phyloP scores from a whole-genome alignment of 2,888 invertebrate species.

The Sepioteuthis lessoniana region DNA sequence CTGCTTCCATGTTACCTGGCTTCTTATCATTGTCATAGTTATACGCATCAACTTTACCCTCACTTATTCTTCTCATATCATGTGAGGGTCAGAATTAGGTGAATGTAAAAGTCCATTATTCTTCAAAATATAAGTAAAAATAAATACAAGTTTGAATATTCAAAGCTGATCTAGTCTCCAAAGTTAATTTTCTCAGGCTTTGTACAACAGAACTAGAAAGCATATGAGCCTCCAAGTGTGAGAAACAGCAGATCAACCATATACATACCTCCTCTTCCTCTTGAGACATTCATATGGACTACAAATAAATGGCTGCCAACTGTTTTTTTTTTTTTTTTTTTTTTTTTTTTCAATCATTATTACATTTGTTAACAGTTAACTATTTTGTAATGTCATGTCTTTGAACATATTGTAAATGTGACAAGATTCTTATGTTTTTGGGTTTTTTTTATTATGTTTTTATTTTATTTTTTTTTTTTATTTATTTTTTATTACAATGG shows the following conservation, averaged over 20 bases:
- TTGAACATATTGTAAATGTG: conserved; percentile 1
- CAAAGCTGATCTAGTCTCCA: not conserved
- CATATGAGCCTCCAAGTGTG: not conserved
- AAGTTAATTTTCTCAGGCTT: not conserved
- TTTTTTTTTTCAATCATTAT: not conserved
- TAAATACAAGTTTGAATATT: not conserved
- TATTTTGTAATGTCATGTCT: conserved; percentile 2
- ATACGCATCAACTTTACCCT: not conserved
- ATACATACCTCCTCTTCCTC: conserved; percentile 20
- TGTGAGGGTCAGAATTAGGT: not conserved
- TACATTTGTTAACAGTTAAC: no score
- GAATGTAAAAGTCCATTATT: not conserved
- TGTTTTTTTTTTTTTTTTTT: not conserved
- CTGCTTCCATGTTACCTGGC: not conserved
- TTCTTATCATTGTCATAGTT: not conserved
- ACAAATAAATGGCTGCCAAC: not conserved
- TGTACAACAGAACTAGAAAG: not conserved
- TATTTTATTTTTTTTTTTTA: not conserved
- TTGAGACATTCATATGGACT: not conserved
- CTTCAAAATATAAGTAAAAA: not conserved
- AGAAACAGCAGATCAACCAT: not conserved
- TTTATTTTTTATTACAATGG: not conserved
- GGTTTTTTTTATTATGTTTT: not conserved
- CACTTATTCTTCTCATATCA: not conserved
- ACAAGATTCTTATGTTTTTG: not conserved